phyloP scores from a whole-genome alignment of 2,113 vertebrate genomes.

The Strix aluco region DNA sequence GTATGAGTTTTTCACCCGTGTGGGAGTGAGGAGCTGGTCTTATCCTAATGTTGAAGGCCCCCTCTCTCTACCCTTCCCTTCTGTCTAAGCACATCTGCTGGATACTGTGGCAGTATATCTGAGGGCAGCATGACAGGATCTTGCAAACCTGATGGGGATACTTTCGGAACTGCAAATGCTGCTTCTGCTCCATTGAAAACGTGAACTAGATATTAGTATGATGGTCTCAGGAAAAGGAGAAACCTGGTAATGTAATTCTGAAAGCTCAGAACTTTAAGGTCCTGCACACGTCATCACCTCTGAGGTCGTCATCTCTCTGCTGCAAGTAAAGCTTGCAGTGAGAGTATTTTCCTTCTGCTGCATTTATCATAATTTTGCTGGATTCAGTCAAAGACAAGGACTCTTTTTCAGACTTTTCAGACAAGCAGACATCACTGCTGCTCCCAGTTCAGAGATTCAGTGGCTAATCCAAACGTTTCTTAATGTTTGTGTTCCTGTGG shows the following conservation, averaged over 20 bases:
- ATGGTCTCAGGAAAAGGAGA: background rate
- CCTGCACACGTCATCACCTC: background rate
- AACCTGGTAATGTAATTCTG: background rate
- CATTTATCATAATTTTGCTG: constrained; percentile 5
- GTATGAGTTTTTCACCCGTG: rapidly evolving
- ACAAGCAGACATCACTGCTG: constrained; percentile 46
- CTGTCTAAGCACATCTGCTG: background rate
- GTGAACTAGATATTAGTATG: background rate
- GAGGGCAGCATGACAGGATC: background rate
- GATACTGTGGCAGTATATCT: rapidly evolving
- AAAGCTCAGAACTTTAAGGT: background rate
- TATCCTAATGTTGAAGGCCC: rapidly evolving
- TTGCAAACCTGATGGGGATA: background rate
- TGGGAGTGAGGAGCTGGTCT: background rate
- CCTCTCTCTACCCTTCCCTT: background rate
- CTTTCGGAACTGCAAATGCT: background rate
- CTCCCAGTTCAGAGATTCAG: constrained; percentile 24
- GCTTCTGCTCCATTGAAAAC: background rate
- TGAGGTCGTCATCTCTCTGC: background rate
- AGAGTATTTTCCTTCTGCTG: background rate
- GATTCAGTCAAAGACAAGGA: constrained; percentile 35
- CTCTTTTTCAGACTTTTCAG: constrained; percentile 52
- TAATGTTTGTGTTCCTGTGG: constrained; percentile 50
- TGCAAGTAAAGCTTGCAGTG: background rate
- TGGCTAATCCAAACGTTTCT: constrained; percentile 57